phyloP scores from a whole-genome alignment of 2,888 invertebrate genomes.

The Pristionchus mayeri region DNA sequence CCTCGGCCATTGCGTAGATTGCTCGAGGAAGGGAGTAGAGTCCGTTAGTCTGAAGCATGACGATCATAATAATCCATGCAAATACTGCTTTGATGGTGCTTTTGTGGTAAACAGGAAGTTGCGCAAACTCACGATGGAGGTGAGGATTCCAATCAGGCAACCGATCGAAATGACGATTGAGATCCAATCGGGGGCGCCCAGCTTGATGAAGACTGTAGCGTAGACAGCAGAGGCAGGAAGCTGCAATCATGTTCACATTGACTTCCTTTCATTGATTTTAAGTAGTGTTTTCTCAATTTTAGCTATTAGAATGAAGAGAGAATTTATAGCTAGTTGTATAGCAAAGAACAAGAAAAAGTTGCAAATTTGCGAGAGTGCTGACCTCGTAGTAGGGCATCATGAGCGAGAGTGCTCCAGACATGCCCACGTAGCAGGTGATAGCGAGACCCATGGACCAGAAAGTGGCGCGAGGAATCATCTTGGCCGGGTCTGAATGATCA shows the following conservation, averaged over 20 bases:
- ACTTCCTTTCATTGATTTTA: too few relatives aligned
- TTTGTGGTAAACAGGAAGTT: too few relatives aligned
- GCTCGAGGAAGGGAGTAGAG: conserved; percentile 60
- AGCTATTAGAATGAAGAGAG: too few relatives aligned
- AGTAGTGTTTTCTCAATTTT: too few relatives aligned
- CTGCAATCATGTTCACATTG: too few relatives aligned
- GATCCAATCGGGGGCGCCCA: conserved; percentile 2
- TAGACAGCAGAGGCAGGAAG: conserved; percentile 3
- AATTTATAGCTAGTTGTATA: too few relatives aligned
- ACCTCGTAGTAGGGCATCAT: conserved; percentile 65
- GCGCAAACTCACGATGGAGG: conserved; percentile 17
- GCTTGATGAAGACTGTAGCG: neutral
- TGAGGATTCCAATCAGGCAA: conserved; percentile 40
- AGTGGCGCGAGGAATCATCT: conserved; percentile 63
- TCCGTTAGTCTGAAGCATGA: conserved; percentile 59
- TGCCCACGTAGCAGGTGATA: conserved; percentile 59
- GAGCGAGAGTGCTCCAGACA: conserved; percentile 59
- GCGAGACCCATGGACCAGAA: conserved; percentile 59
- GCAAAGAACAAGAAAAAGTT: too few relatives aligned
- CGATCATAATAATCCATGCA: too few relatives aligned
- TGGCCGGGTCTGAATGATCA: conserved; percentile 60
- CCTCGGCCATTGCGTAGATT: conserved; percentile 65
- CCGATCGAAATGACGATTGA: conserved; percentile 21
- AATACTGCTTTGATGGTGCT: too few relatives aligned
- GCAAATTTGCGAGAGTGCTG: too few relatives aligned